These are phyloP conservation scores for Mormoops blainvillei DNA, from an alignment of 2,113 vertebrate genomes.

Conservation along the genomic window DNA sequence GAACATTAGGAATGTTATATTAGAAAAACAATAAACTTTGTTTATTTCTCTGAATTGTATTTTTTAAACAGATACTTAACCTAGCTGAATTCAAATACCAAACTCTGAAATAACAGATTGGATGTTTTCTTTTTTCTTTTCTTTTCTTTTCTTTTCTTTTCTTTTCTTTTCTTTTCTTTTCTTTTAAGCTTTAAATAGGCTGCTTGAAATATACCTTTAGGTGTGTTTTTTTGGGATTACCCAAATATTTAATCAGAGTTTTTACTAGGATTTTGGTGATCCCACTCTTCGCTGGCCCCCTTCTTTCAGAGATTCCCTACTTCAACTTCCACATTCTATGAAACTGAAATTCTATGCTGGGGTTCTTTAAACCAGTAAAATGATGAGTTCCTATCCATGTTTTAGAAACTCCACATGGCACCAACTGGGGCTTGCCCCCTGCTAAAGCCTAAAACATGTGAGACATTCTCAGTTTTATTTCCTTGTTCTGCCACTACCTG, in stretches of 20 bases:
- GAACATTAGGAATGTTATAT: background rate
- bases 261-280: background rate
- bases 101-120: background rate
- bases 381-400: background rate
- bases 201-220: background rate
- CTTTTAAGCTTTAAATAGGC: background rate
- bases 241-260: background rate
- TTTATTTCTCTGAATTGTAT: background rate
- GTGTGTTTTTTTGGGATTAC: background rate
- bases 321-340: background rate
- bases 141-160: no score
- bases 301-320: background rate
- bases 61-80: background rate
- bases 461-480: background rate
- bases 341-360: background rate
- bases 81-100: background rate
- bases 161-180: no score
- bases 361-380: background rate
- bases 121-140: no score
- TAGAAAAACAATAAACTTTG: background rate
- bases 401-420: background rate
- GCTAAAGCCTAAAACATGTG: background rate
- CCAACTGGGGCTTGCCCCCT: background rate
- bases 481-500: background rate
- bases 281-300: background rate